A percentile compares a stretch with the other conserved stretches of the same genome.
Conservation (phyloP, 1,140 invertebrate species). For the Eriocheir sinensis region DNA sequence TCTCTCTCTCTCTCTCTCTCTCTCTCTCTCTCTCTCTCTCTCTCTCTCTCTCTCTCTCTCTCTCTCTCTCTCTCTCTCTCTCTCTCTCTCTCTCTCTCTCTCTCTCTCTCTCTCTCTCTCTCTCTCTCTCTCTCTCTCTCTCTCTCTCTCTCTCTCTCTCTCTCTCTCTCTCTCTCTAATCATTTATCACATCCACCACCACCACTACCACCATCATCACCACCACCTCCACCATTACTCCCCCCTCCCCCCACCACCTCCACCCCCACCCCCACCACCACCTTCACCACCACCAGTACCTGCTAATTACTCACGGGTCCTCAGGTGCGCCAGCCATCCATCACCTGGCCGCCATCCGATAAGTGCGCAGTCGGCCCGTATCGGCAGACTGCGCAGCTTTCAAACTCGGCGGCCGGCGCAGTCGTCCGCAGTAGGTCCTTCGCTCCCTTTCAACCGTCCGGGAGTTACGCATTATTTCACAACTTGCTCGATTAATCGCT, state of each 20-base stretch:
- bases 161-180: background rate
- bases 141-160: background rate
- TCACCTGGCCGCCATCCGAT: background rate
- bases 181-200: slow-evolving; percentile 30
- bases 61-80: no score
- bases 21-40: no score
- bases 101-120: no score
- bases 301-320: no score
- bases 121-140: slow-evolving; percentile 22
- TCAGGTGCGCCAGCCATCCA: no score
- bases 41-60: no score
- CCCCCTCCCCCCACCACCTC: background rate
- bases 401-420: no score
- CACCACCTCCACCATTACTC: background rate
- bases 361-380: no score
- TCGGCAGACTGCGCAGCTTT: background rate
- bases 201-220: slow-evolving; percentile 32
- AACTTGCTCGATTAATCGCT: background rate
- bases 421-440: no score
- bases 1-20: no score
- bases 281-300: background rate
- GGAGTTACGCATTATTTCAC: no score
- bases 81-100: background rate
- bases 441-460: no score
- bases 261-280: slow-evolving; percentile 4